Base-by-base conservation (phyloP, 2,113 vertebrate genomes). In the Trogon melanurus region DNA sequence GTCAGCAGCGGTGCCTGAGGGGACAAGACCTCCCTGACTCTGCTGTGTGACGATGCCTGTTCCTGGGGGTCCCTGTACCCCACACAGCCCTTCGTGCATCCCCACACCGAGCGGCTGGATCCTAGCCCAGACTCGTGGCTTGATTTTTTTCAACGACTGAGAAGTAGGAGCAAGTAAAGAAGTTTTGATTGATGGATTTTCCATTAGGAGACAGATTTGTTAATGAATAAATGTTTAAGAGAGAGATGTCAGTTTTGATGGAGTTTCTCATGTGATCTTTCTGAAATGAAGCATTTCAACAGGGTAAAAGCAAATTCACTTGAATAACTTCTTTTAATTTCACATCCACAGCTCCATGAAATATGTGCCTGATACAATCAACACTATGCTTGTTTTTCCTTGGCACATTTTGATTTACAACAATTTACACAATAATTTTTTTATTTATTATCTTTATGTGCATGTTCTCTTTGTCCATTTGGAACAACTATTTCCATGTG, bases 191-290 rank as follows among this genome's bases (percentile, higher is more conserved):
- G 57, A 91, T 75, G 45, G 47, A 66, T 81, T 93, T 84, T 53
- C 48, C 36, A 27, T 53, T 38, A 3, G 3, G 44, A n/a, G 41
- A 65, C 5, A 32, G 30, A 45, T 89, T 95, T 91, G 51, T 74
- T 95, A 91, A 91, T 57, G 48, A 87, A 60, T 89, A 81, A 84
- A 79, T 75, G 21, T 85, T 95, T 88, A 70, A 90, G 56, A 48
- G 22, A 44, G 64, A 70, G 14, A 34, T 86, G 57, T 58, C 65
- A 65, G 25, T 86, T 79, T 66, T 84, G 80, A 72, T 61, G 13
- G 79, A 72, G 22, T 50, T 92, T 86, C 88, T 84, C 0, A 32
- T 16, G 48, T 57, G 38, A 67, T 84, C 41, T 88, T 86, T 78
- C 69, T 88, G 56, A 78, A 90, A 92, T 13, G 3, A 83, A 80